phyloP scores from a whole-genome alignment of 2,888 invertebrate genomes.

The Mesodorylaimus sp. region DNA sequence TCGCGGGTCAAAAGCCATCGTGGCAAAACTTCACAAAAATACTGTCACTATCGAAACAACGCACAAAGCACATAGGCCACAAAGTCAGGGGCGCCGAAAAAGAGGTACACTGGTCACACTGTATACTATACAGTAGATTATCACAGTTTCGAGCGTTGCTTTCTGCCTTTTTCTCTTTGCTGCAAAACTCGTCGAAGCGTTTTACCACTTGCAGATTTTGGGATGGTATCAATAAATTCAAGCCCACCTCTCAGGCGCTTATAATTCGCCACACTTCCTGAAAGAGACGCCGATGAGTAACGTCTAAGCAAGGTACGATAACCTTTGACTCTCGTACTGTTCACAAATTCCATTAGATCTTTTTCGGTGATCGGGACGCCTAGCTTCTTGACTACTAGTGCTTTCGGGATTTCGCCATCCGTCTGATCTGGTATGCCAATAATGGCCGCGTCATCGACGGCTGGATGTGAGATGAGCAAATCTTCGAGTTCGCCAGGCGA shows the following conservation, averaged over 20 bases:
- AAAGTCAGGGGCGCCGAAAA: no score
- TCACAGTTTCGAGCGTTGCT: no score
- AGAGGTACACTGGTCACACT: no score
- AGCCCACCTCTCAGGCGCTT: constrained; percentile 53
- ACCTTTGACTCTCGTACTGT: constrained; percentile 8
- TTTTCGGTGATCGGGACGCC: neutral
- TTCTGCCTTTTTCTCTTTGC: constrained; percentile 10
- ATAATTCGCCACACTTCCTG: constrained; percentile 50
- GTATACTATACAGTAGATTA: no score
- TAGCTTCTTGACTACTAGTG: constrained; percentile 34
- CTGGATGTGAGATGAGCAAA: constrained; percentile 49
- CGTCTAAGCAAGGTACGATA: no score
- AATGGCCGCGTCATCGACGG: constrained; percentile 58
- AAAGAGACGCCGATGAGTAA: constrained; percentile 10
- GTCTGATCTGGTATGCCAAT: constrained; percentile 49
- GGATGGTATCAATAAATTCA: constrained; percentile 48
- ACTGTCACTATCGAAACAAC: no score
- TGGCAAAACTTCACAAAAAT: no score
- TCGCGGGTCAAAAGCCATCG: no score
- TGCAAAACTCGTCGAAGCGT: constrained; percentile 44
- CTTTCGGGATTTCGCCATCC: constrained; percentile 30
- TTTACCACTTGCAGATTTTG: constrained; percentile 56
- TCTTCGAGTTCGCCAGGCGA: constrained; percentile 73
- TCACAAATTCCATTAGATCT: constrained; percentile 13
- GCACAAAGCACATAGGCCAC: no score